A percentile compares a stretch with the other conserved stretches of the same genome.
Conservation (phyloP, 2,113 vertebrate genomes). For the Phyllostomus discolor region DNA sequence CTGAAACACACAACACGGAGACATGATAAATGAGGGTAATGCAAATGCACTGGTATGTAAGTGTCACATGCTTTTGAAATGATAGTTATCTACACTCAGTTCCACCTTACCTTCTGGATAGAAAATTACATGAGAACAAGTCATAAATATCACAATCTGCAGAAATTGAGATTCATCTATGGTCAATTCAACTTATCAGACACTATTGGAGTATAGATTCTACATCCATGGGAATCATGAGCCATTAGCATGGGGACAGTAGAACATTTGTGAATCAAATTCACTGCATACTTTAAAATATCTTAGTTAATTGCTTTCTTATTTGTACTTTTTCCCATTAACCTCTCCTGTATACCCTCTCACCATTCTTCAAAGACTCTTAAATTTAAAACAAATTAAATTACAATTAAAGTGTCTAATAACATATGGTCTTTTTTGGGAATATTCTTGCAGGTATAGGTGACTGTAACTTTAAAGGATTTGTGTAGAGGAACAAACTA, state of each 20-base stretch:
- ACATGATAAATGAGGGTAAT: neutral
- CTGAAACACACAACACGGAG: neutral
- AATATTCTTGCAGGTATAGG: constrained; percentile 22
- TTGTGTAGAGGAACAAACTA: neutral
- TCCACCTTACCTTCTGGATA: neutral
- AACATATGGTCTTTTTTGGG: neutral
- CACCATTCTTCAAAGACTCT: neutral
- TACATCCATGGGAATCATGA: neutral
- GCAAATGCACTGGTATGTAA: neutral
- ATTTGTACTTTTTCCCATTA: neutral
- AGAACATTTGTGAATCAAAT: constrained; percentile 37
- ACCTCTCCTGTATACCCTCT: neutral
- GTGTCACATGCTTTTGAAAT: neutral
- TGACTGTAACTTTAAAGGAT: constrained; percentile 38
- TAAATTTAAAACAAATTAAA: constrained; percentile 17
- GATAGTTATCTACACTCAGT: neutral
- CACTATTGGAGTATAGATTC: neutral
- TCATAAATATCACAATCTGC: neutral
- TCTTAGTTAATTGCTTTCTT: constrained; percentile 23
- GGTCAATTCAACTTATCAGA: neutral
- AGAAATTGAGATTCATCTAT: neutral
- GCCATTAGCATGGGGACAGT: neutral
- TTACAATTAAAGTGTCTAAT: neutral
- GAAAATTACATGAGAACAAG: neutral
- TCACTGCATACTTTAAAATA: neutral